These are phyloP conservation scores for Drosophila vallismaia DNA, from an alignment of 2,888 invertebrate species.

Conservation along the genomic window DNA sequence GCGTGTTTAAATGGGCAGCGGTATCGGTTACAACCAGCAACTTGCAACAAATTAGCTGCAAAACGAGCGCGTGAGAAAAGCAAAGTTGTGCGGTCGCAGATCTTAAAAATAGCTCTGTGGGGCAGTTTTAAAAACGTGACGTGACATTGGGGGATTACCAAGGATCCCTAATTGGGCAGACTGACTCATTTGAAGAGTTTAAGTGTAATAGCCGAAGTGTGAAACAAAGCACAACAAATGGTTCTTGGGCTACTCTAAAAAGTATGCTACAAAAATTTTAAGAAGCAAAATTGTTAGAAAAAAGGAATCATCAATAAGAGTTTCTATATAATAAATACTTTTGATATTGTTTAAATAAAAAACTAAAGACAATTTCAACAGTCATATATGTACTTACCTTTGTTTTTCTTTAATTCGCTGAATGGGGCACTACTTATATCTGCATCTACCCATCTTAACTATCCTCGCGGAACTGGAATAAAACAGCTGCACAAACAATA, in stretches of 20 bases:
- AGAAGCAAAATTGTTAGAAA: not conserved
- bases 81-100: constrained; percentile 45
- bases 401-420: not conserved
- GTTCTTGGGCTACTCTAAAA: constrained; percentile 12
- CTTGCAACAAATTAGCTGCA: constrained; percentile 61
- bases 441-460: constrained; percentile 21
- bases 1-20: constrained; percentile 4
- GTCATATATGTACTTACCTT: not conserved
- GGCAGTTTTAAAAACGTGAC: constrained; percentile 22
- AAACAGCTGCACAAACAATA: constrained; percentile 59
- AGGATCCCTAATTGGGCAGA: constrained; percentile 19
- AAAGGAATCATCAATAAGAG: no score
- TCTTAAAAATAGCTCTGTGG: constrained; percentile 35
- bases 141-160: constrained; percentile 41
- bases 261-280: constrained; percentile 34
- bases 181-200: constrained; percentile 18
- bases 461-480: constrained; percentile 27
- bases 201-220: constrained; percentile 5
- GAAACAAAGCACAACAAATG: not conserved
- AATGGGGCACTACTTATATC: not conserved
- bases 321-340: no score
- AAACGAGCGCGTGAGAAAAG: constrained; percentile 76
- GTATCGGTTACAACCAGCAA: constrained; percentile 32
- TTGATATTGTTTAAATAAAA: no score
- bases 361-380: no score